A percentile compares a stretch with the other conserved stretches of the same genome.
phyloP scores from a whole-genome alignment of 1,140 invertebrate species.

The Drosophila mauritiana region DNA sequence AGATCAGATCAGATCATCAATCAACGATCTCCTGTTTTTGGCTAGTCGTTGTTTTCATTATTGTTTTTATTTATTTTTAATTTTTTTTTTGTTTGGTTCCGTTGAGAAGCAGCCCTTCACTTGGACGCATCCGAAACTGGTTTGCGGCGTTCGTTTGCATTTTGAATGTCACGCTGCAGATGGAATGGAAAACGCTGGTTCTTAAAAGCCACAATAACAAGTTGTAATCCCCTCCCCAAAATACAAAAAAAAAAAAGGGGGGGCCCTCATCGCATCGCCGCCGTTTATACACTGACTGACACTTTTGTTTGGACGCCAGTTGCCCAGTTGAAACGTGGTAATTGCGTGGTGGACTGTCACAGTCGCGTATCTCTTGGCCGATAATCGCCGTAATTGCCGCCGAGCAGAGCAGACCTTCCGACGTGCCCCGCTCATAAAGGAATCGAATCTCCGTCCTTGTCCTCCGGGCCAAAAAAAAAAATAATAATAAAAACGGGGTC shows the following conservation, averaged over 20 bases:
- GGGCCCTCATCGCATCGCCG: not conserved
- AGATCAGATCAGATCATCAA: conserved; percentile 32
- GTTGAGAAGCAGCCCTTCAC: conserved; percentile 39
- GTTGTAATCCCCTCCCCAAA: conserved; percentile 33
- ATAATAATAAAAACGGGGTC: conserved; percentile 44
- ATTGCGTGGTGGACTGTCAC: conserved; percentile 31
- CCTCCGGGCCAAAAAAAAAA: conserved; percentile 17
- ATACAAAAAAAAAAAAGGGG: not conserved
- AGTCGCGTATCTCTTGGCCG: conserved; percentile 10
- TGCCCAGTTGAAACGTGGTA: conserved; percentile 30
- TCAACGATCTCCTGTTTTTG: conserved; percentile 48
- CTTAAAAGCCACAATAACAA: conserved; percentile 48
- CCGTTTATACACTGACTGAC: no score
- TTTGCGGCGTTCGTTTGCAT: conserved; percentile 48
- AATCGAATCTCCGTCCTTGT: conserved; percentile 48
- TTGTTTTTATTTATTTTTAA: not conserved
- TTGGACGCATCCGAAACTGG: conserved; percentile 54
- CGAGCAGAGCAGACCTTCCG: conserved; percentile 33
- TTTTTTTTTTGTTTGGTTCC: not conserved
- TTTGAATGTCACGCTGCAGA: conserved; percentile 59
- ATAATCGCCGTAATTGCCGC: conserved; percentile 57
- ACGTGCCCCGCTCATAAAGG: conserved; percentile 44
- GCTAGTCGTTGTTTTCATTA: conserved; percentile 1
- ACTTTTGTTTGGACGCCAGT: no score
- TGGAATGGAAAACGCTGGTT: conserved; percentile 34